Conservation (phyloP, 2,113 vertebrate genomes). For the Bos indicus region DNA sequence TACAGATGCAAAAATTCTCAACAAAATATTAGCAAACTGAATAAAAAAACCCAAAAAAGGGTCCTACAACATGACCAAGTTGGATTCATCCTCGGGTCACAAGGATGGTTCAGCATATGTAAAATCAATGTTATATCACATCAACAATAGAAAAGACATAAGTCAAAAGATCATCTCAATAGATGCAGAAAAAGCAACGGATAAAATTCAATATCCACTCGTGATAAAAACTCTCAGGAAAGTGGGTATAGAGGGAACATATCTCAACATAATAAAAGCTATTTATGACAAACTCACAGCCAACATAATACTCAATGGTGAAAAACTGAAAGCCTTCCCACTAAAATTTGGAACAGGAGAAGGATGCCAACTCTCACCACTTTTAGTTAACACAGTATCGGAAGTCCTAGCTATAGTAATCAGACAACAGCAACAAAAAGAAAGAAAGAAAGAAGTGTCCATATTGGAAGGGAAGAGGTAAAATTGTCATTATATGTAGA, state of each 20-base stretch:
- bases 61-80: not conserved
- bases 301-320: not conserved
- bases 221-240: not conserved
- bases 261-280: not conserved
- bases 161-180: not conserved
- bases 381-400: not conserved
- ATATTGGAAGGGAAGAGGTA: not conserved
- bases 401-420: not conserved
- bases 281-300: not conserved
- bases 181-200: not conserved
- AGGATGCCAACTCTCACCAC: not conserved
- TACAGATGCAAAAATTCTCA: not conserved
- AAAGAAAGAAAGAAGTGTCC: not conserved
- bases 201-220: not conserved
- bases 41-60: not conserved
- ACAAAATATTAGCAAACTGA: not conserved
- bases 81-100: not conserved
- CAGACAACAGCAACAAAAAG: not conserved
- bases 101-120: not conserved
- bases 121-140: not conserved
- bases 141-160: not conserved
- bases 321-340: not conserved
- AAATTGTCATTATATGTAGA: not conserved
- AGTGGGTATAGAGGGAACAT: not conserved
- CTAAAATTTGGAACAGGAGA: not conserved